These are phyloP conservation scores for Leptocoma aspasia DNA, from an alignment of 2,113 vertebrate species.

Conservation along the genomic window DNA sequence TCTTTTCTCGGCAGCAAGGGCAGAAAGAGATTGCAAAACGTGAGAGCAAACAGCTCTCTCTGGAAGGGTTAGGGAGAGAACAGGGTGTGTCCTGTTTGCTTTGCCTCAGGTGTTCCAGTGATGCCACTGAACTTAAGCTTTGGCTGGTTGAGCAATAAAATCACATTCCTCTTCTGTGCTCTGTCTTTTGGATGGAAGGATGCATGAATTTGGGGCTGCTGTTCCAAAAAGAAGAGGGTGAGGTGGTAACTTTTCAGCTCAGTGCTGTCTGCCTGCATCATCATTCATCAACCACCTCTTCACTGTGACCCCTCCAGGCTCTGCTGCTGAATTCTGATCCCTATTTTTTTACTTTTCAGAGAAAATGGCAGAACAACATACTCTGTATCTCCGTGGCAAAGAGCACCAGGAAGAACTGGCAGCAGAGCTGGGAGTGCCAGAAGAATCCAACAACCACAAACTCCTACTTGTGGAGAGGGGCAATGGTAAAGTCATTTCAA, in stretches of 20 bases:
- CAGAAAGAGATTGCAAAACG: neutral
- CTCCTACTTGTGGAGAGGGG: neutral
- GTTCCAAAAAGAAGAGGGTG: neutral
- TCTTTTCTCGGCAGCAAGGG: neutral
- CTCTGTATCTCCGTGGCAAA: neutral
- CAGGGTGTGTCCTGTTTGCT: neutral
- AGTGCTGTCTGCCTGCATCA: neutral
- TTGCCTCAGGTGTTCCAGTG: neutral
- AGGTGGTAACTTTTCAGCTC: neutral
- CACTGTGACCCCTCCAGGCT: neutral
- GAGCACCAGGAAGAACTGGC: neutral
- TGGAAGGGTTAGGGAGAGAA: conserved; percentile 1
- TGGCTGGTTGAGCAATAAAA: neutral
- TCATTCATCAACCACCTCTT: neutral
- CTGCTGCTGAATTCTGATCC: neutral
- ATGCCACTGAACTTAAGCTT: neutral
- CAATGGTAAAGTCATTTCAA: neutral
- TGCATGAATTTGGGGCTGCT: neutral
- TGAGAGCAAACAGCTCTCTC: neutral
- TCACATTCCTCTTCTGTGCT: neutral
- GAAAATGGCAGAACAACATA: neutral
- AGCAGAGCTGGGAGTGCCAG: neutral
- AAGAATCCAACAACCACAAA: neutral
- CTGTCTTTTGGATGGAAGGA: neutral
- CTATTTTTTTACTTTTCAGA: neutral